These are phyloP conservation scores for Thryonomys swinderianus DNA, from an alignment of 2,113 vertebrate species.

Conservation along the genomic window DNA sequence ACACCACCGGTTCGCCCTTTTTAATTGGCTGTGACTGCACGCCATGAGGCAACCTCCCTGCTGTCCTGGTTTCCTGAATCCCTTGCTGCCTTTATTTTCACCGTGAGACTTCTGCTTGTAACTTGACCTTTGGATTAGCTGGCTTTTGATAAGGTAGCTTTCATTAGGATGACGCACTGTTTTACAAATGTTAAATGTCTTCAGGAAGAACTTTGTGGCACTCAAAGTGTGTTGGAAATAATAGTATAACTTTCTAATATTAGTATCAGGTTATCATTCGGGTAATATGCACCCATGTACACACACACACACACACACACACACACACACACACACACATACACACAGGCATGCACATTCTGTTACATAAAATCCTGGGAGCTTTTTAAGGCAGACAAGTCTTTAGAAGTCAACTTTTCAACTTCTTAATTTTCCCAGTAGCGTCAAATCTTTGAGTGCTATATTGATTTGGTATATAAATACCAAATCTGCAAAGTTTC, in stretches of 20 bases:
- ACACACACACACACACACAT: background rate
- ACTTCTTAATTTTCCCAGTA: background rate
- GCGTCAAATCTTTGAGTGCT: background rate
- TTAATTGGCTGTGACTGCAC: background rate
- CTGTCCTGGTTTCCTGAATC: conserved; percentile 36
- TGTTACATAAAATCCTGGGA: background rate
- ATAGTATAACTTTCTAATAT: background rate
- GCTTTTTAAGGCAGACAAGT: background rate
- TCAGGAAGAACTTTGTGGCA: conserved; percentile 51
- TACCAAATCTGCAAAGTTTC: background rate
- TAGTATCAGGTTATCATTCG: background rate
- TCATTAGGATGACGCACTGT: conserved; percentile 25
- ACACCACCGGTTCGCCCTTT: conserved; percentile 70
- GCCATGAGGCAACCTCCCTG: background rate
- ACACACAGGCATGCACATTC: background rate
- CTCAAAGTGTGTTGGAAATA: background rate
- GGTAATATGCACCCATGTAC: background rate
- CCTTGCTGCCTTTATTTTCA: conserved; percentile 47
- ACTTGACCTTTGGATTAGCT: conserved; percentile 57
- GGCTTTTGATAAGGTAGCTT: conserved; percentile 65
- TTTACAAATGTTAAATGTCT: conserved; percentile 61
- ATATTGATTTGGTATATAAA: background rate
- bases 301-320: background rate
- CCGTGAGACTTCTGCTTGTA: conserved; percentile 43
- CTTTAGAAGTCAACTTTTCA: background rate